Conservation (phyloP, 2,797 vertebrate genomes). For the Loris lydekkerianus region DNA sequence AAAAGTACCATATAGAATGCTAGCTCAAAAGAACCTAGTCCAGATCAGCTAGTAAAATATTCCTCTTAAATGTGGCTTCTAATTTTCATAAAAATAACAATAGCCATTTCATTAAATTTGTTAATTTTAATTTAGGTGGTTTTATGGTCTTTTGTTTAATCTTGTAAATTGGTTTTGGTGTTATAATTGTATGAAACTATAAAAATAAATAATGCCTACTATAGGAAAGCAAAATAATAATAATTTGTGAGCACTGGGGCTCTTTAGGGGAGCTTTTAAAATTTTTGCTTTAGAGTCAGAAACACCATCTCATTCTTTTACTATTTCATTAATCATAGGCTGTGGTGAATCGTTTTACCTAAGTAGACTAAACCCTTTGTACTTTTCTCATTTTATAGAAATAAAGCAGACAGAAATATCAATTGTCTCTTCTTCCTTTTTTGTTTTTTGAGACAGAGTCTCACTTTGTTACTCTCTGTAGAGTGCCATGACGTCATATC, state of each 20-base stretch:
- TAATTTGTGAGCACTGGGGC: not conserved
- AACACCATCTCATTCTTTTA: not conserved
- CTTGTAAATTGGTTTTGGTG: not conserved
- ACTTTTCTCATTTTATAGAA: not conserved
- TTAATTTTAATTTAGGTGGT: not conserved
- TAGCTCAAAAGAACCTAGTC: not conserved
- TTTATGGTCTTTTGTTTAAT: slow-evolving; percentile 37
- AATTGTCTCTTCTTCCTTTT: not conserved
- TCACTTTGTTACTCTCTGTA: no score
- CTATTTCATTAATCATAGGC: not conserved
- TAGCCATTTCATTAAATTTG: not conserved
- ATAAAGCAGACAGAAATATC: not conserved
- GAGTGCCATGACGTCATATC: no score
- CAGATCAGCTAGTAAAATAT: not conserved
- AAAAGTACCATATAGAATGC: not conserved
- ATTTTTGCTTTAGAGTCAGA: not conserved
- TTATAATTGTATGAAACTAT: not conserved
- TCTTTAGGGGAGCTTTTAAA: not conserved
- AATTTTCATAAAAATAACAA: not conserved
- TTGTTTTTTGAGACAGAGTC: no score
- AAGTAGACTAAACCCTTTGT: not conserved
- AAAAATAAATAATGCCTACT: not conserved
- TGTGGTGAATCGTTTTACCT: not conserved
- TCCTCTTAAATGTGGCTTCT: not conserved
- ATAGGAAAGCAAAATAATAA: not conserved